phyloP scores from a whole-genome alignment of 2,888 invertebrate genomes.

The Hyposoter didymator region DNA sequence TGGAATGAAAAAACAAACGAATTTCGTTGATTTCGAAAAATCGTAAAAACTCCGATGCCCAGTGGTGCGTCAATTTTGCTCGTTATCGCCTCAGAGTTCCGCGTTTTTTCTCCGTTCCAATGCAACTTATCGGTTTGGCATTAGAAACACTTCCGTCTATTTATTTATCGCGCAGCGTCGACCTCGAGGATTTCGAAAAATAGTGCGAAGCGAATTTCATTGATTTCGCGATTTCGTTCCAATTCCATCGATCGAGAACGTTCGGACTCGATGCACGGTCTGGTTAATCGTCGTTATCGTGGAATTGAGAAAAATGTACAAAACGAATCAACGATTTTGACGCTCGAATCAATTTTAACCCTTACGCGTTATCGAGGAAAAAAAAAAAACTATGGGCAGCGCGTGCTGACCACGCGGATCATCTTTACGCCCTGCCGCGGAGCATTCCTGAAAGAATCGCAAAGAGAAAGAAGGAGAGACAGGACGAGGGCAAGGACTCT shows the following conservation, averaged over 20 bases:
- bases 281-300: background rate
- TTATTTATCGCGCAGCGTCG: background rate
- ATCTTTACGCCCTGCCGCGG: background rate
- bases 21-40: no score
- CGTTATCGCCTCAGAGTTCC: background rate
- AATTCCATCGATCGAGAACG: background rate
- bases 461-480: background rate
- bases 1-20: no score
- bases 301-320: background rate
- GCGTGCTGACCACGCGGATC: conserved; percentile 28
- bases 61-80: background rate
- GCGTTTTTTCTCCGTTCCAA: no score
- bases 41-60: no score
- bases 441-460: no score
- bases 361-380: conserved; percentile 21
- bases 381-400: conserved; percentile 4
- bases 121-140: background rate
- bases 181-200: background rate
- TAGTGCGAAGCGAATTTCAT: background rate
- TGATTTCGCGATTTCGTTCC: background rate
- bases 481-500: conserved; percentile 16
- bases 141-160: background rate
- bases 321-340: conserved; percentile 14
- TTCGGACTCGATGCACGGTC: background rate
- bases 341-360: conserved; percentile 14